Evolutionary conservation across 1,140 invertebrate genomes (phyloP).

Genomic region (Brachionus manjavacas): DNA sequence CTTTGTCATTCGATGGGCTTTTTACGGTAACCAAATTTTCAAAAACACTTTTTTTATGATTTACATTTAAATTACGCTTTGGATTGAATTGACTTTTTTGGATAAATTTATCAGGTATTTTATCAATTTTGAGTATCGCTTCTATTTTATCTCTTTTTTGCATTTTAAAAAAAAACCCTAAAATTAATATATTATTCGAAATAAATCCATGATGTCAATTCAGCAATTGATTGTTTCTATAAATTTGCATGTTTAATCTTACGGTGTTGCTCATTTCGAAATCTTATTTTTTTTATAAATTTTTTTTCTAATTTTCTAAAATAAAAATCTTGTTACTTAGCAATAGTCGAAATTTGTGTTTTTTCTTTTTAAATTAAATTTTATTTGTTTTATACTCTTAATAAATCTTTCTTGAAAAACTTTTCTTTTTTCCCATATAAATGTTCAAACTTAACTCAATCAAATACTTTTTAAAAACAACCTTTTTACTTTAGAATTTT

Average conservation of each 20-base stretch:
- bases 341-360: background rate
- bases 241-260: slow-evolving; percentile 4
- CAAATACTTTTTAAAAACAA: background rate
- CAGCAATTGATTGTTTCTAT: background rate
- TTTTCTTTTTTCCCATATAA: background rate
- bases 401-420: background rate
- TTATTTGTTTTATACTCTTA: slow-evolving; percentile 13
- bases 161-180: background rate
- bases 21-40: background rate
- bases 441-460: no score
- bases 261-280: background rate
- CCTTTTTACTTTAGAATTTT: background rate
- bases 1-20: background rate
- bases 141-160: slow-evolving; percentile 25
- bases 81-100: background rate
- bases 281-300: background rate
- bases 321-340: slow-evolving; percentile 28
- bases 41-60: background rate
- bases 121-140: slow-evolving; percentile 11
- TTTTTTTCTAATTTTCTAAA: background rate
- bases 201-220: background rate
- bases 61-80: background rate
- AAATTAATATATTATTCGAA: background rate
- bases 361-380: background rate
- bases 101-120: background rate